These are phyloP conservation scores for Phenganax stokvisi DNA, from an alignment of 92 coral and sea anemone genomes.

Conservation along the genomic window DNA sequence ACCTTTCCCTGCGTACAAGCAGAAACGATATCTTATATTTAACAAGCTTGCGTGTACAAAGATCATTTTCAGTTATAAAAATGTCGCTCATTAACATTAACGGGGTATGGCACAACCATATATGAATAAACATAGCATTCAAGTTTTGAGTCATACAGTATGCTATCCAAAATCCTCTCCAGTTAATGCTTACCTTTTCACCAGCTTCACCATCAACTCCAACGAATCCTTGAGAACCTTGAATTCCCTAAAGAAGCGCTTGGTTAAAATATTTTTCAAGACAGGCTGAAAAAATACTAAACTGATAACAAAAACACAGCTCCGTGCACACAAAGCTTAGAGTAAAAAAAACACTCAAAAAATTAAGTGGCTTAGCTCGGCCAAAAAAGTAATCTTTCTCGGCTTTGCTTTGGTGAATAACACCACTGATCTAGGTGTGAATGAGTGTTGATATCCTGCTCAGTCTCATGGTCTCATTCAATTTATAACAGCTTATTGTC, in stretches of 20 bases:
- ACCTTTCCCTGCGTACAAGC: slow-evolving; percentile 42
- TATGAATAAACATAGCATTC: too few species aligned
- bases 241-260: slow-evolving; percentile 3
- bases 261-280: too few species aligned
- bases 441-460: too few species aligned
- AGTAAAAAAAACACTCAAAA: neutral
- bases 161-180: neutral
- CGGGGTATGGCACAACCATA: too few species aligned
- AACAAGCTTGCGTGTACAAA: too few species aligned
- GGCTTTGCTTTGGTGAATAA: too few species aligned
- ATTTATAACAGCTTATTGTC: too few species aligned
- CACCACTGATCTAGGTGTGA: too few species aligned
- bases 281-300: neutral
- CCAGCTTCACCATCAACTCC: slow-evolving; percentile 48
- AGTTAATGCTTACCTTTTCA: slow-evolving; percentile 30
- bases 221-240: slow-evolving; percentile 49
- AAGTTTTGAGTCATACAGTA: too few species aligned
- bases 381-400: neutral
- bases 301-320: neutral
- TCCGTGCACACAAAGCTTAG: neutral
- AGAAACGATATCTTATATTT: neutral
- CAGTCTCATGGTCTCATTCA: too few species aligned
- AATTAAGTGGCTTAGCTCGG: neutral
- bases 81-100: too few species aligned
- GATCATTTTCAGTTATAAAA: too few species aligned